Evolutionary conservation across 2,888 invertebrate genomes (phyloP), one percentile per base, ranked within the genome.

Genomic region (Eupithecia exiguata): DNA sequence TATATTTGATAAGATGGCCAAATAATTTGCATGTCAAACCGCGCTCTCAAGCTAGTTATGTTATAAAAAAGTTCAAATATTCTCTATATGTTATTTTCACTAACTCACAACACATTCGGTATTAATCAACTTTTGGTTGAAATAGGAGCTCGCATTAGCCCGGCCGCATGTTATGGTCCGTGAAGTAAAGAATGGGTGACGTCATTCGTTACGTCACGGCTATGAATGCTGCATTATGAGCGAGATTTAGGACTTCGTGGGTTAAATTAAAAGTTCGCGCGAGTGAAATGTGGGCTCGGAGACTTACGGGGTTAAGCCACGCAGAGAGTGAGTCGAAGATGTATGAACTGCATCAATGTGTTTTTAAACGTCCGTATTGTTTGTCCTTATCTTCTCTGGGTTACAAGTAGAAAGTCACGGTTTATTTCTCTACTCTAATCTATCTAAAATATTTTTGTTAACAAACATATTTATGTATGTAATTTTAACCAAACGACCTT

Each of bases 151-250:
- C 21, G n/a, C 49, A 21, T 49, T 49, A 21, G 10, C 2, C 49
- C 49, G n/a, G 49, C 49, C 38, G 36, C 65, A 38, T 65, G 65
- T 80, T 80, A 80, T 80, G 78, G 69, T 7, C 70, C 80, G 78
- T 78, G 80, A 78, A 80, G 77, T 78, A 78, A 78, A 68, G 78
- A 74, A 68, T 58, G 72, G 40, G 74, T 72, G 70, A 72, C 75
- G 72, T 70, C 69, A 46, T 58, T 46, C 69, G 62, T 71, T 67
- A 69, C 75, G 72, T 75, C 71, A 72, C 18, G 30, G 63, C 43
- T 35, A 53, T 69, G 72, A 69, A 69, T 72, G 43, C 43, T 58
- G 58, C 65, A 36, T 72, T 68, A 68, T 58, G 68, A 53, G 53
- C 49, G 43, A 62, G 43, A 35, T 62, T 46, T 62, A 62, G 38